These are phyloP conservation scores for Calcarius lapponicus DNA, from an alignment of 2,797 vertebrate genomes.

Conservation along the genomic window DNA sequence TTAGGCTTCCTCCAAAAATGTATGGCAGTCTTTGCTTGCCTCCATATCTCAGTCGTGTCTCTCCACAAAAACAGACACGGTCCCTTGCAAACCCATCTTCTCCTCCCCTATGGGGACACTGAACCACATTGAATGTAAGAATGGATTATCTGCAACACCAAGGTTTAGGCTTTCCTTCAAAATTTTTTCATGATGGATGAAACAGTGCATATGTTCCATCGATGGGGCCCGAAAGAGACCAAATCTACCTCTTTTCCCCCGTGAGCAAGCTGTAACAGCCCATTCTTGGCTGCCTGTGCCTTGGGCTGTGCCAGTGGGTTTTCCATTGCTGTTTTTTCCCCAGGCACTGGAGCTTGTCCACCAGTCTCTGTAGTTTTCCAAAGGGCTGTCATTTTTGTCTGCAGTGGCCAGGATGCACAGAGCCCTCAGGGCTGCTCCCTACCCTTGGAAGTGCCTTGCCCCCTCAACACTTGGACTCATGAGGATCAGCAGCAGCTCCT, in stretches of 20 bases:
- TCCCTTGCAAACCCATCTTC: neutral
- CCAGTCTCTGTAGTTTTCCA: neutral
- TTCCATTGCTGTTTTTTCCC: neutral
- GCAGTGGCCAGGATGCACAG: neutral
- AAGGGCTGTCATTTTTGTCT: neutral
- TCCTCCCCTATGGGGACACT: neutral
- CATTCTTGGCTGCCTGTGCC: neutral
- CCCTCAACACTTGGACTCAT: too few relatives aligned
- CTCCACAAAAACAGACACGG: neutral
- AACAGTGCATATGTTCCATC: neutral
- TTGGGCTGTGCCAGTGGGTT: neutral
- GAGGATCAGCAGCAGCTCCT: neutral
- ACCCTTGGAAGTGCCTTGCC: accelerated
- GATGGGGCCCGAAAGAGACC: neutral
- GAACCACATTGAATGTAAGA: neutral
- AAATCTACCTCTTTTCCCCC: neutral
- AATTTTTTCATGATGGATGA: neutral
- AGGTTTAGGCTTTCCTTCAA: neutral
- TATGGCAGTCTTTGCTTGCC: neutral
- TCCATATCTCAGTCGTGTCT: neutral
- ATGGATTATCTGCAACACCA: neutral
- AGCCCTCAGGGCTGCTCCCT: neutral
- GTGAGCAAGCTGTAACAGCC: neutral
- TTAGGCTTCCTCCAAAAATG: neutral
- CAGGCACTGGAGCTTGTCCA: neutral